Percentiles rank a stretch among this genome's conserved stretches.
These are phyloP conservation scores for Ricordea florida DNA, from an alignment of 92 coral and sea anemone genomes.

Conservation along the genomic window DNA sequence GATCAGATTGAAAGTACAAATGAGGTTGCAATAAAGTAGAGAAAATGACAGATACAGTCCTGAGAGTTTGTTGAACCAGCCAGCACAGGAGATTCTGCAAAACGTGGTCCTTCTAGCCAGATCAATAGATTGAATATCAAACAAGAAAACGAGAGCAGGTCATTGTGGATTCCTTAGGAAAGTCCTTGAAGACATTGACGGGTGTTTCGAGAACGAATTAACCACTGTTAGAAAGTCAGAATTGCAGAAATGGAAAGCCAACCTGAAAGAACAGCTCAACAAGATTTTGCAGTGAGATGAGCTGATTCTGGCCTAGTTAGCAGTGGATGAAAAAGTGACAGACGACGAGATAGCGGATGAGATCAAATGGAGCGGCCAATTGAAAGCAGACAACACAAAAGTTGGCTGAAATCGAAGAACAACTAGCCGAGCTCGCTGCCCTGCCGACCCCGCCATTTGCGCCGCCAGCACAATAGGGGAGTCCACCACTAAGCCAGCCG, in stretches of 20 bases:
- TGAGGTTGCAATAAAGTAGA: too few relatives aligned
- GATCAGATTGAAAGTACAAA: too few relatives aligned
- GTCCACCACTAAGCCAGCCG: too few relatives aligned
- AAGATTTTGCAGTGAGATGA: slow-evolving; percentile 1
- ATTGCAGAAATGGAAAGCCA: slow-evolving; percentile 1
- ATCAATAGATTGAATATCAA: not conserved
- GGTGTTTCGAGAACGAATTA: not conserved
- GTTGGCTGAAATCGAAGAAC: not conserved
- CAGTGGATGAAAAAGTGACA: not conserved
- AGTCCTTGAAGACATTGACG: not conserved
- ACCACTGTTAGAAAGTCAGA: not conserved
- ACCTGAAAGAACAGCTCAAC: slow-evolving; percentile 9
- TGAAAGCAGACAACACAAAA: not conserved
- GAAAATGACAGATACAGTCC: too few relatives aligned
- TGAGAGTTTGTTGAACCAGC: too few relatives aligned
- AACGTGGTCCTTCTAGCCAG: slow-evolving; percentile 37
- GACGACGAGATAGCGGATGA: not conserved
- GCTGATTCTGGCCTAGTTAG: not conserved
- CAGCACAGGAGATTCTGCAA: not conserved
- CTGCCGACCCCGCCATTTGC: too few relatives aligned
- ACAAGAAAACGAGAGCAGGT: not conserved
- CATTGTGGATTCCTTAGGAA: slow-evolving; percentile 1
- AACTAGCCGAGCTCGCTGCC: too few relatives aligned
- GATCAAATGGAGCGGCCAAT: not conserved
- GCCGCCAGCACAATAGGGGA: too few relatives aligned